Percentiles rank a stretch among this genome's conserved stretches.
Evolutionary conservation across 2,797 vertebrate species (phyloP).

Genomic region (Enteromius paludinosus): DNA sequence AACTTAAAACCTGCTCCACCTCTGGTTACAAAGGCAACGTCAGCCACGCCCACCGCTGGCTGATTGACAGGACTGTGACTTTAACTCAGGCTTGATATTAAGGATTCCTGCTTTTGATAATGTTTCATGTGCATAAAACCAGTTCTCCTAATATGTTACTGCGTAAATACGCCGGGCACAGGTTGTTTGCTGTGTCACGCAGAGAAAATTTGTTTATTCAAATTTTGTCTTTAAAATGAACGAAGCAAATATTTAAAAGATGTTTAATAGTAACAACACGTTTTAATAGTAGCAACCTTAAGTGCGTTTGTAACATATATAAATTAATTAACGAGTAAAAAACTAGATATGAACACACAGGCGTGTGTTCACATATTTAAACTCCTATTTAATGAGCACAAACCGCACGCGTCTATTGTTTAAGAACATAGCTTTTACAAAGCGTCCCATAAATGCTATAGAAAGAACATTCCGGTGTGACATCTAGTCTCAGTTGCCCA

Average conservation of each 20-base stretch:
- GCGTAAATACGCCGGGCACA: neutral
- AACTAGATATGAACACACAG: neutral
- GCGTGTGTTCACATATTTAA: neutral
- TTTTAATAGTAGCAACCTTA: neutral
- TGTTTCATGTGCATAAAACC: neutral
- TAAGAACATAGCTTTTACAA: neutral
- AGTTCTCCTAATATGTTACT: neutral
- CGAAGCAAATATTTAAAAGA: neutral
- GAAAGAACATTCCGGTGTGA: neutral
- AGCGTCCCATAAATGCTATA: neutral
- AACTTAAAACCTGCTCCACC: conserved; percentile 58
- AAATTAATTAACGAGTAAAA: neutral
- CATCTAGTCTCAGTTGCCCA: neutral
- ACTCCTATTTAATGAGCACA: neutral
- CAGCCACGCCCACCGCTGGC: conserved; percentile 48
- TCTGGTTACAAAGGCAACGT: conserved; percentile 49
- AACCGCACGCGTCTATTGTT: neutral
- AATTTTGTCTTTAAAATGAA: neutral
- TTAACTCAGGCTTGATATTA: neutral
- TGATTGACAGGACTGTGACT: neutral
- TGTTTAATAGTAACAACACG: neutral
- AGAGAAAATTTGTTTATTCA: neutral
- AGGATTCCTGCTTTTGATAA: neutral
- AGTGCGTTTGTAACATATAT: neutral
- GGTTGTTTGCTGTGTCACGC: no score